Base-by-base conservation (phyloP, 1,140 invertebrate species). In the Bombus waltoni region DNA sequence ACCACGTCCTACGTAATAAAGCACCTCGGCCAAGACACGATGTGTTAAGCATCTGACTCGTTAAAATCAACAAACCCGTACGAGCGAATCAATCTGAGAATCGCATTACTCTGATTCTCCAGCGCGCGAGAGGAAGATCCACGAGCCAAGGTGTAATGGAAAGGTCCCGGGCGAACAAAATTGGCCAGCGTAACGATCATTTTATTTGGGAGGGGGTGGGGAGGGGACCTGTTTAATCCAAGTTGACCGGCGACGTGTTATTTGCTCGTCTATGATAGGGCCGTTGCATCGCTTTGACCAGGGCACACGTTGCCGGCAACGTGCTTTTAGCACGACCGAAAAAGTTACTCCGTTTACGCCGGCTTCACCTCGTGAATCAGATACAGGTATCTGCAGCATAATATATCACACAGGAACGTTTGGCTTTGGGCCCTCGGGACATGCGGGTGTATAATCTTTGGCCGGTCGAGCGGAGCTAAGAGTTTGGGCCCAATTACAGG, bases 381-480 rank as follows among this genome's bases (percentile, higher is more conserved):
- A 95, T 95, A 95, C 91, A 94, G 93, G 93, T 94, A 94, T 94
- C 93, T 93, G 91, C 92, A 94, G 90, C 92, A 94, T 93, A 94
- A 95, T 95, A 95, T 95, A 95, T 95, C 94, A 95, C 94, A 94
- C 90, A 93, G 92, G 93, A 94, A 92, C 92, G 92, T 93, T 94
- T 92, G 93, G 91, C 91, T 90, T 83, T 89, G 85, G 89, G 82
- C 93, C 94, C 94, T 93, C 93, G 86, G 94, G 94, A 95, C 94
- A 95, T 93, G 94, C 93, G 94, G 94, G 94, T 95, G 94, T 95
- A 95, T 95, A 95, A 95, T 95, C 94, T 95, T 94, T 94, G 94
- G 91, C 92, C 91, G 93, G 91, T 91, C 91, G 93, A 94, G 93
- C 91, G 91, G 90, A 93, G 93, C 93, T 93, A 92, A 93, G 89